Evolutionary conservation across 2,888 invertebrate genomes (phyloP).

Genomic region (Mamestra brassicae): DNA sequence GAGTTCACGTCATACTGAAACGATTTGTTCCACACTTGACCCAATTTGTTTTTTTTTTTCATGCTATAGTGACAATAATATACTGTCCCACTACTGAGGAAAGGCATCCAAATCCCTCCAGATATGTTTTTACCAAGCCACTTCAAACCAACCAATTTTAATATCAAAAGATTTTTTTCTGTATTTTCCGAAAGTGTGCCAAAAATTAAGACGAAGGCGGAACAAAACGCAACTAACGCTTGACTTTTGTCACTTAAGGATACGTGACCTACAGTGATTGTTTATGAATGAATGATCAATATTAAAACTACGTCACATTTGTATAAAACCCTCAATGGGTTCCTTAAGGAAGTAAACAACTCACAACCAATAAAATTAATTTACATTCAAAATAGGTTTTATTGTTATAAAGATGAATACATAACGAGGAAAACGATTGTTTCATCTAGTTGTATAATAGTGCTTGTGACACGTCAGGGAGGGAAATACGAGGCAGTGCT

Average conservation of each 20-base stretch:
- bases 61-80: too few species aligned
- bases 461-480: constrained; percentile 29
- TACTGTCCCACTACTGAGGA: too few species aligned
- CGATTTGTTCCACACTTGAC: too few species aligned
- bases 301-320: constrained; percentile 22
- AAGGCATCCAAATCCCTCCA: too few species aligned
- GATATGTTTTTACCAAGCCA: too few species aligned
- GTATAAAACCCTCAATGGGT: constrained; percentile 39
- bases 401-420: constrained; percentile 26
- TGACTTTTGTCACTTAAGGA: not conserved
- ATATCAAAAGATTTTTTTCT: too few species aligned
- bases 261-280: not conserved
- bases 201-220: too few species aligned
- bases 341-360: constrained; percentile 39
- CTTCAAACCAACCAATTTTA: too few species aligned
- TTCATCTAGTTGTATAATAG: constrained; percentile 32
- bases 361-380: not conserved
- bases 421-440: constrained; percentile 40
- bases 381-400: constrained; percentile 17
- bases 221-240: not conserved
- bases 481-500: constrained; percentile 33
- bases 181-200: too few species aligned
- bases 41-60: too few species aligned
- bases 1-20: too few species aligned
- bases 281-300: constrained; percentile 31